phyloP scores from a whole-genome alignment of 1,140 invertebrate genomes.

The Brachystomella parvula region DNA sequence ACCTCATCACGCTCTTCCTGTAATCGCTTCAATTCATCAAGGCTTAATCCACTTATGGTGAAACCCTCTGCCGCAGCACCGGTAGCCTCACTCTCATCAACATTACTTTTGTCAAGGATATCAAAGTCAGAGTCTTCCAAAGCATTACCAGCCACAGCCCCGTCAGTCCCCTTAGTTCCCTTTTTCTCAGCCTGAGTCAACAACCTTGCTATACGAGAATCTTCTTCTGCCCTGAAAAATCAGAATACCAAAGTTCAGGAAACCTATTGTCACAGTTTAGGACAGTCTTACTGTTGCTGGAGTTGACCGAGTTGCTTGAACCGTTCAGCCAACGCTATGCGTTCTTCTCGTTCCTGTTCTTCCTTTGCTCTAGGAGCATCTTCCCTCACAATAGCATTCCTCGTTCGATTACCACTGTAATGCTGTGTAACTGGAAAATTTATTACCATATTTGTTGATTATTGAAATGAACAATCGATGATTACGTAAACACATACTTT shows the following conservation, averaged over 20 bases:
- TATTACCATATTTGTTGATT: constrained; percentile 4
- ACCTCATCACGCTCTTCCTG: constrained; percentile 27
- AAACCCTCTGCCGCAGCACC: neutral
- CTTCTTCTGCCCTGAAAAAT: constrained; percentile 31
- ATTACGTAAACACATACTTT: constrained; percentile 66
- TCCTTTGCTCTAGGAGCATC: constrained; percentile 75
- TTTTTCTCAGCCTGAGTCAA: constrained; percentile 10
- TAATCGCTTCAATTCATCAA: constrained; percentile 16
- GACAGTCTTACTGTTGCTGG: constrained; percentile 53
- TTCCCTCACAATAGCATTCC: constrained; percentile 78
- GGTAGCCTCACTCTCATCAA: neutral
- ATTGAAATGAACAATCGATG: neutral
- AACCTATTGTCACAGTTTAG: too few relatives aligned
- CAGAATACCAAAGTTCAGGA: neutral
- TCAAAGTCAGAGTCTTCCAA: constrained; percentile 17
- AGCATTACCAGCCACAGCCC: neutral
- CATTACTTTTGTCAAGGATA: constrained; percentile 7
- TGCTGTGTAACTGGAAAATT: constrained; percentile 60
- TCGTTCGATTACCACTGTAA: constrained; percentile 72
- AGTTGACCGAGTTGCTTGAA: constrained; percentile 55
- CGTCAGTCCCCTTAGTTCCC: neutral
- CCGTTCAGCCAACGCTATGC: constrained; percentile 52
- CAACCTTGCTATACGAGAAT: constrained; percentile 21
- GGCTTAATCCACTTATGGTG: neutral
- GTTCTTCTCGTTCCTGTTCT: constrained; percentile 69